Conservation (phyloP, 2,113 vertebrate genomes). For the Ammodytes marinus region DNA sequence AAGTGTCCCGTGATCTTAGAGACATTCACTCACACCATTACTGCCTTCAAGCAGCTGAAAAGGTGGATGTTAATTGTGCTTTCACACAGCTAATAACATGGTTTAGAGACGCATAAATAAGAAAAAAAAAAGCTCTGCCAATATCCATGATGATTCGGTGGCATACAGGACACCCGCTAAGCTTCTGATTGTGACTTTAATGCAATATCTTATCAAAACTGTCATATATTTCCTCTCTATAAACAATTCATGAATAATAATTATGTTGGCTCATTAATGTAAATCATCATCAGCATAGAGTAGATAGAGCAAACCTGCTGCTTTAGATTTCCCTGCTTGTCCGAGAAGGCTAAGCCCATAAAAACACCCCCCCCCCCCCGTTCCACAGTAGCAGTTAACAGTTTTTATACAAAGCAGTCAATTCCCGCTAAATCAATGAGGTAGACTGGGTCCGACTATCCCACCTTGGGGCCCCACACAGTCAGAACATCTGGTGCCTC, state of each 20-base stretch:
- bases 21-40: slow-evolving; percentile 56
- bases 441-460: slow-evolving; percentile 87
- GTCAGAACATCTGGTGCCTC: slow-evolving; percentile 75
- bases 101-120: slow-evolving; percentile 66
- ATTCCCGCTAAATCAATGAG: slow-evolving; percentile 88
- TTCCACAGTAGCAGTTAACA: slow-evolving; percentile 86
- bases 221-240: slow-evolving; percentile 82
- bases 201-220: slow-evolving; percentile 82
- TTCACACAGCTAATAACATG: slow-evolving; percentile 73
- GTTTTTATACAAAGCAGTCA: slow-evolving; percentile 86
- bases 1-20: slow-evolving; percentile 45
- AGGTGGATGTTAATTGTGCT: slow-evolving; percentile 76
- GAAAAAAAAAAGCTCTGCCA: slow-evolving; percentile 72
- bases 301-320: slow-evolving; percentile 87
- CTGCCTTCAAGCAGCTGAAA: slow-evolving; percentile 52
- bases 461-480: slow-evolving; percentile 82
- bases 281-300: slow-evolving; percentile 84
- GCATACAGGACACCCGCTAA: slow-evolving; percentile 71
- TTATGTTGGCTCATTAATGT: slow-evolving; percentile 83
- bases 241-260: slow-evolving; percentile 80
- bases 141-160: slow-evolving; percentile 76
- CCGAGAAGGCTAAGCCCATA: slow-evolving; percentile 84
- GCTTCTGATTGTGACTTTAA: slow-evolving; percentile 83
- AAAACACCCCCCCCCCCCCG: slow-evolving; percentile 70
- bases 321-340: slow-evolving; percentile 86